Base-by-base conservation (phyloP, 2,888 invertebrate species). In the Cephus pygmeus region DNA sequence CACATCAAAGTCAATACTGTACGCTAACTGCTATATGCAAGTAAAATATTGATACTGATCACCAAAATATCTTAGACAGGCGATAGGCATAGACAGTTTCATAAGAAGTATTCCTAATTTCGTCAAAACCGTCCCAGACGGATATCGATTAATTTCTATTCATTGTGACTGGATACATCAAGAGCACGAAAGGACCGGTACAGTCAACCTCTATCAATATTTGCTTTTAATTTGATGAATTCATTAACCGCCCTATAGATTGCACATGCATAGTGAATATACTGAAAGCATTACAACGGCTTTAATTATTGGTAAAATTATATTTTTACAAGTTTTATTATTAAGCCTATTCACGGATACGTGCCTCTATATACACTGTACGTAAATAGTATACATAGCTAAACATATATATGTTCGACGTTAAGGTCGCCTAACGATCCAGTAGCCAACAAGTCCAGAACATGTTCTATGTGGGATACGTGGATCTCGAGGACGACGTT, bases 161-260 rank as follows among this genome's bases (percentile, higher is more conserved):
- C 68, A 69, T 73, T 68, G 30, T 33, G 71, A 71, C 23, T 56
- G 56, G 56, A 56, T 56, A 23, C 23, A 56, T 23, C 9, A 56
- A 56, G 23, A 56, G 56, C 23, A 56, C 23, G 15, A 56, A 23
- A 56, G 56, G 9, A 56, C 56, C 68, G 76, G 34, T 12, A 73
- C 31, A 75, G 77, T 71, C 76, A 76, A 79, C 79, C 79, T 81
- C 76, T 81, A 81, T 81, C 80, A 84, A 82, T 84, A 83, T 84
- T 84, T 83, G 79, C 84, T 76, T 84, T 84, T 81, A 81, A 83
- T 84, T 84, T 81, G 81, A 80, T 79, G 79, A 81, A 81, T 84
- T 84, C 84, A 84, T 84, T 83, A 84, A 81, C 79, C 74, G 69
- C 77, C 74, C 68, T 71, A 40, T 15, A 40, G 15, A 4, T 40